phyloP scores from a whole-genome alignment of 2,113 vertebrate genomes.

The Vidua chalybeata region DNA sequence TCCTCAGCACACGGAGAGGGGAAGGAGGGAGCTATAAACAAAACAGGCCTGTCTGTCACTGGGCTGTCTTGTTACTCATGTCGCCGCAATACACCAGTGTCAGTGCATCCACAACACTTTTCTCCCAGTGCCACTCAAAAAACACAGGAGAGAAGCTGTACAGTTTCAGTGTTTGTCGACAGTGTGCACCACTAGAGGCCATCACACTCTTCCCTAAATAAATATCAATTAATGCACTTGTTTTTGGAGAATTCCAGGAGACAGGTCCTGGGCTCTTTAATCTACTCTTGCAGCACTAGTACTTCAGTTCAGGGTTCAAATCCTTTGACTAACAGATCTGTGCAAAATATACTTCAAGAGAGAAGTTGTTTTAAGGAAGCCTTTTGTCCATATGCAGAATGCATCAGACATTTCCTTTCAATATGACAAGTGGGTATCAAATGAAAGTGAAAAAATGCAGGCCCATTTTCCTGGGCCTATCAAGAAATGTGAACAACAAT shows the following conservation, averaged over 20 bases:
- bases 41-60: constrained; percentile 5
- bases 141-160: not conserved
- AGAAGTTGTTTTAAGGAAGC: not conserved
- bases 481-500: not conserved
- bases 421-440: not conserved
- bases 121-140: constrained; percentile 1
- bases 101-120: not conserved
- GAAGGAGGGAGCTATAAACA: not conserved
- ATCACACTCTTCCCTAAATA: constrained; percentile 28
- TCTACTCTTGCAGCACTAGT: not conserved
- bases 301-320: not conserved
- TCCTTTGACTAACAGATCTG: not conserved
- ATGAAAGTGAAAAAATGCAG: not conserved
- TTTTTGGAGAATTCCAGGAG: not conserved
- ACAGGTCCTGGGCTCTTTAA: not conserved
- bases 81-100: not conserved
- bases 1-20: not conserved
- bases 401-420: not conserved
- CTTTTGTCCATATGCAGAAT: not conserved
- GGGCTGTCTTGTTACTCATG: constrained; percentile 46
- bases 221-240: not conserved
- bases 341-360: not conserved
- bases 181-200: constrained; percentile 26
- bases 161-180: not conserved
- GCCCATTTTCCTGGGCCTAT: rapidly evolving